Base-by-base conservation (phyloP, 2,113 vertebrate genomes). In the Colossoma macropomum region DNA sequence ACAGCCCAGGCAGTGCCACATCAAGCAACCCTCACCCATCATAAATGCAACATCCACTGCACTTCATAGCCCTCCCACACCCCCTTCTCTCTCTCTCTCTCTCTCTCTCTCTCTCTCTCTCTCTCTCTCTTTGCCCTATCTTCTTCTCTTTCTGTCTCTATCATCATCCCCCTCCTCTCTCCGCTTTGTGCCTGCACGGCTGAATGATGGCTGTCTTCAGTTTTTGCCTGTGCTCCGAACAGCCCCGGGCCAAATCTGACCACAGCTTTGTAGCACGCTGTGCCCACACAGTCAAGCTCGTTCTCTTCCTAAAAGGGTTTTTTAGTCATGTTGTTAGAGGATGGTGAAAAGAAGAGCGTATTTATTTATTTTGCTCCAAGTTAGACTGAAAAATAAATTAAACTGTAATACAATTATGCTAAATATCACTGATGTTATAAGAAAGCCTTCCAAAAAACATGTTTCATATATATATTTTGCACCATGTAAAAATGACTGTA, bases 161-260 rank as follows among this genome's bases (percentile, higher is more conserved):
- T 19, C 27, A 34, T 75, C 25, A 45, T 34, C 75, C 69, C 62
- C 77, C 77, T 78, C 73, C 76, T 27, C 54, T 21, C 16, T 25
- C 38, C 62, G 72, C 80, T 60, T 73, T 74, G 72, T 77, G 77
- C 84, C 81, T 62, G 84, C 63, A 30, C 19, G 32, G 87, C 83
- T 85, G 79, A 76, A 89, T 90, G 86, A 85, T 86, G 80, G 83
- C 79, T 86, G 88, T 80, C 69, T 84, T 66, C 82, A 82, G 45
- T 75, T 86, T 87, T 89, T 79, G 88, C 80, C 62, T 83, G 75
- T 75, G 63, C 84, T 74, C 84, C 74, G 81, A 86, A 89, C 81
- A 45, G 86, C 87, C 89, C 68, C 25, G 79, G 91, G 90, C 88
- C 80, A 91, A 88, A 87, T 90, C 87, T 91, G 92, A 91, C 90